Evolutionary conservation across 1,140 invertebrate genomes (phyloP).

Genomic region (Drosophila paulistorum): DNA sequence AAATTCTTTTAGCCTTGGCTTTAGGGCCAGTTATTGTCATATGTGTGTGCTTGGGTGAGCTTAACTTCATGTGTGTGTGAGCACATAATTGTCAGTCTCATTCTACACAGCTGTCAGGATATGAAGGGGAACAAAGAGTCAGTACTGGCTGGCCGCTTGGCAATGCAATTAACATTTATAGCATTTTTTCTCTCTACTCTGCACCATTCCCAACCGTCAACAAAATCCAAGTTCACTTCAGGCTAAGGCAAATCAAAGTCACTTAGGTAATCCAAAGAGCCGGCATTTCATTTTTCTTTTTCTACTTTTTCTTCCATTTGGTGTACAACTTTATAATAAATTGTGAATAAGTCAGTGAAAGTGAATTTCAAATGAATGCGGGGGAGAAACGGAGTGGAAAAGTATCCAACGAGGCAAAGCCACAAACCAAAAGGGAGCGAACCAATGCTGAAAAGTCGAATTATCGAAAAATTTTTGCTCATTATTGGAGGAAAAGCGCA

Average conservation of each 20-base stretch:
- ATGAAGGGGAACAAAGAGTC: constrained; percentile 18
- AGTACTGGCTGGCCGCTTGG: constrained; percentile 14
- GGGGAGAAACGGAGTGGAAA: constrained; percentile 14
- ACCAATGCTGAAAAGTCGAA: constrained; percentile 58
- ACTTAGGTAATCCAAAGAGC: constrained; percentile 69
- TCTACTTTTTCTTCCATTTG: constrained; percentile 15
- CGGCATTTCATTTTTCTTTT: constrained; percentile 53
- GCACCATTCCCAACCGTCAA: background rate
- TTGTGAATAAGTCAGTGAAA: constrained; percentile 68
- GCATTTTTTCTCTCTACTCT: constrained; percentile 44
- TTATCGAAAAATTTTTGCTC: constrained; percentile 75
- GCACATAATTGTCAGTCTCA: constrained; percentile 71
- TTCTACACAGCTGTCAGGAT: constrained; percentile 56
- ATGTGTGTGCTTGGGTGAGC: constrained; percentile 34
- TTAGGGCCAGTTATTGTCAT: constrained; percentile 51
- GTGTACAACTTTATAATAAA: constrained; percentile 53
- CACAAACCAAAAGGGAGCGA: constrained; percentile 43
- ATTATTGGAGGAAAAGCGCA: constrained; percentile 51
- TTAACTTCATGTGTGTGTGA: constrained; percentile 22
- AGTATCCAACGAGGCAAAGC: constrained; percentile 42
- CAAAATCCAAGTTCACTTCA: background rate
- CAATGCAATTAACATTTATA: constrained; percentile 80
- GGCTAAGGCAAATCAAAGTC: constrained; percentile 67
- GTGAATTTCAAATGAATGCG: constrained; percentile 73
- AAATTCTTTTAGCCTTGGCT: constrained; percentile 62